Evolutionary conservation across 2,113 vertebrate genomes (phyloP).

Genomic region (Tringa solitaria): DNA sequence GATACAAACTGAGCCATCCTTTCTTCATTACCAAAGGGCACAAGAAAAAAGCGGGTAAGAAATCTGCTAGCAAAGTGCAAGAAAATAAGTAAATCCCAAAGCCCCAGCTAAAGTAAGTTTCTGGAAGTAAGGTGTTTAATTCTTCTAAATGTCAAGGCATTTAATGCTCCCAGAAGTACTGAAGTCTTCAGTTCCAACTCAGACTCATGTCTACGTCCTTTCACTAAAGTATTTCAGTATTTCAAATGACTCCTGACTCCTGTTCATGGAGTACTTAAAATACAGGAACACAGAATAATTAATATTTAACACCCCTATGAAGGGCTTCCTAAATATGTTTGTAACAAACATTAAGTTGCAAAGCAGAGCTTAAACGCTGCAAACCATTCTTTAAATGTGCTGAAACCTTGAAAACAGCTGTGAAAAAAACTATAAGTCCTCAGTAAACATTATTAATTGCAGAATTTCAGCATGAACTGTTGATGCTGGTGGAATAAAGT

Average conservation of each 20-base stretch:
- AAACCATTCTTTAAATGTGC: neutral
- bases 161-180: neutral
- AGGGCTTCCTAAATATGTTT: neutral
- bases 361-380: neutral
- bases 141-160: neutral
- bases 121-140: neutral
- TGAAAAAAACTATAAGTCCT: neutral
- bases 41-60: conserved; percentile 1
- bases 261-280: neutral
- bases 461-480: neutral
- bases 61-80: neutral
- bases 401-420: neutral
- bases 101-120: neutral
- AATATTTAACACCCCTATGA: neutral
- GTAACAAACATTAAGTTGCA: neutral
- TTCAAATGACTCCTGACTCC: neutral
- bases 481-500: neutral
- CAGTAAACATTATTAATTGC: neutral
- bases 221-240: neutral
- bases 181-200: neutral
- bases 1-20: conserved; percentile 78
- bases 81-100: neutral
- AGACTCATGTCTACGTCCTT: neutral
- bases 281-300: neutral
- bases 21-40: conserved; percentile 68